phyloP scores from a whole-genome alignment of 2,888 invertebrate species.

The Protonemura montana region DNA sequence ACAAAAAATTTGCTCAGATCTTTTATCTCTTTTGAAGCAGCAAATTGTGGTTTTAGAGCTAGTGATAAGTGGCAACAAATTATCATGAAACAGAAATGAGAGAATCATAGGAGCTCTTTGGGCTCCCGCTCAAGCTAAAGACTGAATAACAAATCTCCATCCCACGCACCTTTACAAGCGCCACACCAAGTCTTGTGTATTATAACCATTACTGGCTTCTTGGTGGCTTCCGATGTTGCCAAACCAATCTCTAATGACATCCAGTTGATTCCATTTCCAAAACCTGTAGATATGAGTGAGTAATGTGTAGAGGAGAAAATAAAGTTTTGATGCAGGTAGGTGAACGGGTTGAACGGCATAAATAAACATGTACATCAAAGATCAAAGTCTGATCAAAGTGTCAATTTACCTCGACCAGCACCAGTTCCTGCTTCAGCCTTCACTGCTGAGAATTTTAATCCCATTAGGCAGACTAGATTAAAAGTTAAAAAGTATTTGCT shows the following conservation, averaged over 20 bases:
- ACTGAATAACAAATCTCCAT: not conserved
- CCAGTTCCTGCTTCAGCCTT: not conserved
- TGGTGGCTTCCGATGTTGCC: conserved; percentile 34
- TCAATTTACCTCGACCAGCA: conserved; percentile 13
- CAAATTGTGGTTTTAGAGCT: conserved; percentile 69
- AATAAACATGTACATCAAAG: too few relatives aligned
- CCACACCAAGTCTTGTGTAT: conserved; percentile 74
- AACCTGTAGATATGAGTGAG: conserved; percentile 42
- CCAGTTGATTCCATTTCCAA: conserved; percentile 47
- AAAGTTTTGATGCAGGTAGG: conserved; percentile 9
- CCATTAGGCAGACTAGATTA: conserved; percentile 22
- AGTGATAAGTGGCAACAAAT: conserved; percentile 23
- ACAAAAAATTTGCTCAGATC: conserved; percentile 67
- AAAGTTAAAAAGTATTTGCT: conserved; percentile 14
- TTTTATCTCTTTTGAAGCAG: conserved; percentile 65
- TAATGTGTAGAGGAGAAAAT: not conserved
- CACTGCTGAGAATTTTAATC: conserved; percentile 18
- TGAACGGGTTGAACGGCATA: too few relatives aligned
- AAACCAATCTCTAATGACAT: conserved; percentile 39
- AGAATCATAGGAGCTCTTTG: not conserved
- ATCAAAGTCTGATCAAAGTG: too few relatives aligned
- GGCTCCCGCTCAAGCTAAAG: not conserved
- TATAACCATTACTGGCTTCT: conserved; percentile 70
- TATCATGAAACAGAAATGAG: not conserved
- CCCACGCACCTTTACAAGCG: conserved; percentile 64